These are phyloP conservation scores for Trichopoda pennipes DNA, from an alignment of 2,888 invertebrate species.

Conservation along the genomic window DNA sequence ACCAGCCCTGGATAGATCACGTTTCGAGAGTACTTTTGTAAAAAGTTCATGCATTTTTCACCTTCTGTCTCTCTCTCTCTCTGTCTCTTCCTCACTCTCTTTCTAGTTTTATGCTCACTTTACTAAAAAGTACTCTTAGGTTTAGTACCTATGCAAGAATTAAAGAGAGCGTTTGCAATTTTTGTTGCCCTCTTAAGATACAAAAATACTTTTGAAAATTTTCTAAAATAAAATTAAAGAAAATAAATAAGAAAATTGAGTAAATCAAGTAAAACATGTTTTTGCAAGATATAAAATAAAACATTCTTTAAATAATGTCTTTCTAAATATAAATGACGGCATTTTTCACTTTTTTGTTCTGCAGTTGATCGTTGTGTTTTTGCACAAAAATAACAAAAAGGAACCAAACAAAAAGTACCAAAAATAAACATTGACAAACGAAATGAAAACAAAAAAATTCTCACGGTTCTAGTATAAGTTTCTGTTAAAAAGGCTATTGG, in stretches of 20 bases:
- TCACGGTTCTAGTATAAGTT: constrained; percentile 56
- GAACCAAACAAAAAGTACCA: constrained; percentile 9
- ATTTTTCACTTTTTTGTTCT: constrained; percentile 22
- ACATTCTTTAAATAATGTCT: constrained; percentile 42
- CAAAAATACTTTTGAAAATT: constrained; percentile 44
- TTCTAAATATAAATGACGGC: constrained; percentile 58
- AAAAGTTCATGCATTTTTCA: constrained; percentile 93
- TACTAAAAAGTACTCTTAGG: constrained; percentile 30
- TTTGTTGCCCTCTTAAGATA: constrained; percentile 28
- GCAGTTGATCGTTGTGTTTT: constrained; percentile 5
- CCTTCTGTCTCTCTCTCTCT: background rate
- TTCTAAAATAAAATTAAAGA: constrained; percentile 42
- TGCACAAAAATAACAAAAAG: background rate
- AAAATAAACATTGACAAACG: constrained; percentile 42
- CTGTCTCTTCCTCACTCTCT: constrained; percentile 1
- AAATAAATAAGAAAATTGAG: constrained; percentile 28
- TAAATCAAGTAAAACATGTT: constrained; percentile 53
- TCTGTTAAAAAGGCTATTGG: constrained; percentile 39
- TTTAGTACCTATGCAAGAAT: no score
- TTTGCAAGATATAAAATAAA: constrained; percentile 43
- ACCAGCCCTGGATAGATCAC: constrained; percentile 94
- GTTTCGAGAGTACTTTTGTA: constrained; percentile 92
- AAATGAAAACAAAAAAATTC: constrained; percentile 38
- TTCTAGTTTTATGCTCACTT: background rate
- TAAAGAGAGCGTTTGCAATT: background rate